Percentiles rank a stretch among this genome's conserved stretches.
These are phyloP conservation scores for Monochamus saltuarius DNA, from an alignment of 1,140 invertebrate species.

Conservation along the genomic window DNA sequence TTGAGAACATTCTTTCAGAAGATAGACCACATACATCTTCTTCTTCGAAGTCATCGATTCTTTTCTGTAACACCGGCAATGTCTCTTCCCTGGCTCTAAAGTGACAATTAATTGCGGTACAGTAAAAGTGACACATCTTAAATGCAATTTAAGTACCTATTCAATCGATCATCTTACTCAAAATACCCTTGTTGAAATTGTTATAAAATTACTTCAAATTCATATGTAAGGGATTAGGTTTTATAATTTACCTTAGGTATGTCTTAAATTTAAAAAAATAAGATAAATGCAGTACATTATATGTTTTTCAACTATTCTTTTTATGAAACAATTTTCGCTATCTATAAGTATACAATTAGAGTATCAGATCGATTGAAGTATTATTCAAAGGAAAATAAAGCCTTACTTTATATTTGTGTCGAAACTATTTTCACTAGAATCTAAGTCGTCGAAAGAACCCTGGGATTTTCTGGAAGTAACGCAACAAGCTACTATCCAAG, in stretches of 20 bases:
- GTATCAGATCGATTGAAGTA: neutral
- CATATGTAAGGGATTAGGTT: too few relatives aligned
- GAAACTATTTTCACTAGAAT: neutral
- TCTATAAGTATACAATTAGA: too few relatives aligned
- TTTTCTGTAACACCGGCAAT: conserved; percentile 28
- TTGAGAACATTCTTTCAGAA: conserved; percentile 59
- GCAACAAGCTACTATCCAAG: conserved; percentile 71
- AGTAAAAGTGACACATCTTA: too few relatives aligned
- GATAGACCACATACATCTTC: conserved; percentile 41
- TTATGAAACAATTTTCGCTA: too few relatives aligned
- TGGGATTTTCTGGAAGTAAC: conserved; percentile 44
- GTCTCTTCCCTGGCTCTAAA: conserved; percentile 24
- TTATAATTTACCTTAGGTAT: too few relatives aligned
- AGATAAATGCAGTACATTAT: too few relatives aligned
- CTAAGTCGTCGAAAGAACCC: neutral
- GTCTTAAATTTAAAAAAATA: too few relatives aligned
- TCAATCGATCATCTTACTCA: neutral
- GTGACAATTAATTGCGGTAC: neutral
- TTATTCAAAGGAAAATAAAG: neutral
- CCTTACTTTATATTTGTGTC: conserved; percentile 18
- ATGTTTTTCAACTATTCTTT: too few relatives aligned
- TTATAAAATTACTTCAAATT: too few relatives aligned
- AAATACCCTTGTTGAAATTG: too few relatives aligned
- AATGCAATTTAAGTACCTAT: neutral
- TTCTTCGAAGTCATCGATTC: conserved; percentile 37